These are phyloP conservation scores for Perithous albicinctus DNA, from an alignment of 2,888 invertebrate genomes.

Conservation along the genomic window DNA sequence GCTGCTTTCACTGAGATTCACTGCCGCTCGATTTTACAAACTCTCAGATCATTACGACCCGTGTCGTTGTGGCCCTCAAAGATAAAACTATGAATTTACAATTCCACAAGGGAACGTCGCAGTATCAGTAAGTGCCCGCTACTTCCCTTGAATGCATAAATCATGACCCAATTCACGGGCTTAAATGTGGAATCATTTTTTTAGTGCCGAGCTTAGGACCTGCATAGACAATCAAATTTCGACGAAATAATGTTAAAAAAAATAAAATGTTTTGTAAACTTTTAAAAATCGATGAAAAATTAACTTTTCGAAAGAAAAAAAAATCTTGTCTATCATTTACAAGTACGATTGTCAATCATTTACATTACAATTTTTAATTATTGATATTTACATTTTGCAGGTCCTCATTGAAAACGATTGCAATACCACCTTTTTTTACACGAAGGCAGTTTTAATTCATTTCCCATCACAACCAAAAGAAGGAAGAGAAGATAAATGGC, in stretches of 20 bases:
- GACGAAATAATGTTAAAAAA: not conserved
- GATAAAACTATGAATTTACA: constrained; percentile 43
- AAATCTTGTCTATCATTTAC: too few relatives aligned
- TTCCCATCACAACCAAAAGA: too few relatives aligned
- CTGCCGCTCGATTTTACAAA: not conserved
- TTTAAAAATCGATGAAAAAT: too few relatives aligned
- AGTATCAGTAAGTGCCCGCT: constrained; percentile 38
- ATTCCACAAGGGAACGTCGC: constrained; percentile 55
- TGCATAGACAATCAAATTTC: not conserved
- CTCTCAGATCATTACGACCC: not conserved
- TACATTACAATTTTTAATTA: too few relatives aligned
- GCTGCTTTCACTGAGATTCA: not conserved
- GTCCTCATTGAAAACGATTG: too few relatives aligned
- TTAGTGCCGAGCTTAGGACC: not conserved
- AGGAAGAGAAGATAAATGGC: too few relatives aligned
- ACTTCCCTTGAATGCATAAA: constrained; percentile 52
- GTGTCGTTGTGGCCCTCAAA: constrained; percentile 12
- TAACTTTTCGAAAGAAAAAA: not conserved
- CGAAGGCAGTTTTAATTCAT: too few relatives aligned
- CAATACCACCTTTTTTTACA: too few relatives aligned
- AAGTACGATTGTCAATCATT: too few relatives aligned
- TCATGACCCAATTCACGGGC: constrained; percentile 52
- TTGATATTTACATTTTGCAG: too few relatives aligned
- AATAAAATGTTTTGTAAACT: not conserved
- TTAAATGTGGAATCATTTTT: not conserved